Conservation (phyloP, 2,113 vertebrate species). For the Pimephales promelas region DNA sequence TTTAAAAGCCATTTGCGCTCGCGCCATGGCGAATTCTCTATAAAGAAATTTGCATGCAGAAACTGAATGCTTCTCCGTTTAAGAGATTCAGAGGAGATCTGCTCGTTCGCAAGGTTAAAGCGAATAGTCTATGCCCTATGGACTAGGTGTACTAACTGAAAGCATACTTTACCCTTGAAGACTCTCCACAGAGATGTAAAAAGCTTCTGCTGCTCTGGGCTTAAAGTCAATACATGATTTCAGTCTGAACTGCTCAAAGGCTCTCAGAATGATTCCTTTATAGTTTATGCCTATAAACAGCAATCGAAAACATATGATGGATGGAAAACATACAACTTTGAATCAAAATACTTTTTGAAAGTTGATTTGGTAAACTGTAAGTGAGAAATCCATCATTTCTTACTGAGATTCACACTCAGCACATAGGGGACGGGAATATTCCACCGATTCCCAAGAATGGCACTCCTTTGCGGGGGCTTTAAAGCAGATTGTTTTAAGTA, state of each 20-base stretch:
- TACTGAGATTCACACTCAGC: slow-evolving; percentile 13
- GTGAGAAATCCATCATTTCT: not conserved
- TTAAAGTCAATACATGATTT: slow-evolving; percentile 81
- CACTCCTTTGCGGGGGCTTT: not conserved
- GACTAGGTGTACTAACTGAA: no score
- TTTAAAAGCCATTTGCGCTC: no score
- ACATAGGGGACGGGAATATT: not conserved
- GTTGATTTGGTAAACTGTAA: not conserved
- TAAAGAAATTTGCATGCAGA: no score
- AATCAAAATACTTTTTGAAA: no score
- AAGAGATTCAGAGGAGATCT: no score
- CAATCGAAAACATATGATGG: not conserved
- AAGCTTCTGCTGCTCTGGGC: slow-evolving; percentile 77
- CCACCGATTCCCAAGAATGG: not conserved
- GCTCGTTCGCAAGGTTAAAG: no score
- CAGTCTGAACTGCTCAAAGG: not conserved
- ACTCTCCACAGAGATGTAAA: slow-evolving; percentile 62
- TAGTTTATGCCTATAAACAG: not conserved
- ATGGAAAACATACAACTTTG: not conserved
- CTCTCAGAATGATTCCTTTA: not conserved
- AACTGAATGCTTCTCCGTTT: no score
- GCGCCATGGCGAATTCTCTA: no score
- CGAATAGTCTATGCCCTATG: no score
- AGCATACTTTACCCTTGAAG: slow-evolving; percentile 73
- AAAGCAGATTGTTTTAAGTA: not conserved